Evolutionary conservation across 92 coral and sea anemone genomes (phyloP).

Genomic region (Parazoanthus atlanticus): DNA sequence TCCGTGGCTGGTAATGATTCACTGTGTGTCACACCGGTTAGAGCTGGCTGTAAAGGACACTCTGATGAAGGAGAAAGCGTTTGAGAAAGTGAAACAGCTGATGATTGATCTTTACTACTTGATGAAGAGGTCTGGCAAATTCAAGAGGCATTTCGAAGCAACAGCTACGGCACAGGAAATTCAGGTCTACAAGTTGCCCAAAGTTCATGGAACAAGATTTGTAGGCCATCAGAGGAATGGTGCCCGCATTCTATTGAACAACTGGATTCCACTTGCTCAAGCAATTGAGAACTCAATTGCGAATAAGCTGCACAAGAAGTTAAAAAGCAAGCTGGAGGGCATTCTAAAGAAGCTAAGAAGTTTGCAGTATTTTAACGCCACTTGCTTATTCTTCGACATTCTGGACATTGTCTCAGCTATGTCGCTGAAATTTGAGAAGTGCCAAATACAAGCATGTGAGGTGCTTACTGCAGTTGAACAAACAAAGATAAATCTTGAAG

Average conservation of each 20-base stretch:
- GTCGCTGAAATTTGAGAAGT: background rate
- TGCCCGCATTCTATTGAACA: background rate
- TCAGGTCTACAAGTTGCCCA: background rate
- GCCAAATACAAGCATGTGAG: background rate
- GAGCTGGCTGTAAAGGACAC: constrained; percentile 36
- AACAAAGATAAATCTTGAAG: background rate
- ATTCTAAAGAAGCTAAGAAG: background rate
- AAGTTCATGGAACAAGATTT: background rate
- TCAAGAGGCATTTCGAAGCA: background rate
- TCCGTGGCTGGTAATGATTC: constrained; percentile 41
- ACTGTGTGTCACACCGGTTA: constrained; percentile 49
- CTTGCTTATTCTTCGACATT: background rate
- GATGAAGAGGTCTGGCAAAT: constrained; percentile 39
- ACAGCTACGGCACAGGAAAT: background rate
- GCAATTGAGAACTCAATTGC: constrained; percentile 10
- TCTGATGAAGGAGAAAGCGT: constrained; percentile 29
- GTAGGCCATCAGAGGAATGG: background rate
- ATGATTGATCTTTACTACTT: constrained; percentile 28
- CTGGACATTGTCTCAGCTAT: background rate
- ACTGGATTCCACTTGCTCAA: background rate
- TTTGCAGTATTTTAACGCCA: background rate
- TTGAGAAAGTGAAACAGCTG: constrained; percentile 37
- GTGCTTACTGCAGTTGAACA: background rate
- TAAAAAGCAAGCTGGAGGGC: background rate
- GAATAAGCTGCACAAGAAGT: background rate